Evolutionary conservation across 92 coral and sea anemone genomes (phyloP), one percentile per base, ranked within the genome.

Genomic region (Plumapathes pennacea): DNA sequence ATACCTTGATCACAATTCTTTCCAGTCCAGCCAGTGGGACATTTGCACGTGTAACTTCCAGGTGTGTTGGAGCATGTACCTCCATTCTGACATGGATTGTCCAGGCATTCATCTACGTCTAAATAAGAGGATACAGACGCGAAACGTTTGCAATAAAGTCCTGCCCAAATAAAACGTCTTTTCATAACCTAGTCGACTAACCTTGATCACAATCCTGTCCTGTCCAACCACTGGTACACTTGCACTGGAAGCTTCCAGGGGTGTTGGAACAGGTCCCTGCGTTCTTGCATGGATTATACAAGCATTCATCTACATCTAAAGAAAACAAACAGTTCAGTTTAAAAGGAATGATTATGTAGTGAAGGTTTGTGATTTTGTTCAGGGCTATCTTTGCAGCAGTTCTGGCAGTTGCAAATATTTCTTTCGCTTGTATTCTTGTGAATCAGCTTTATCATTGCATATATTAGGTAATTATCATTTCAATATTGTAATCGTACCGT

Each of bases 51-150:
- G 30, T 71, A 49, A 26, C 69, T 60, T 15, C 78, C 69, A 17
- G 20, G 33, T 0, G 25, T 49, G 53, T 71, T 71, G 37, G 4
- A n/a, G 14, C 78, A 71, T 12, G 12, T 50, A 5, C 54, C 78
- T 38, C 69, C 78, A 71, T 71, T 71, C 14, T 59, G 24, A 53
- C 78, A 71, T 4, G 69, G 78, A 38, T 28, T 49, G 17, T 25
- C 38, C 13, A 8, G 3, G 42, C 78, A 71, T 32, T 71, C 78
- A 5, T 71, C 19, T 1, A 60, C 26, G 40, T 71, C 78, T 71
- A 19, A 0, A 15, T 32, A 22, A 14, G 9, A 56, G n/a, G 25
- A 20, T 20, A 1, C 24, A 50, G 20, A 63, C 14, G 45, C 20
- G 19, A 17, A 40, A 17, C 22, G 14, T 8, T 20, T 31, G 30